Base-by-base conservation (phyloP, 2,888 invertebrate genomes). In the Ectropis crepuscularia region DNA sequence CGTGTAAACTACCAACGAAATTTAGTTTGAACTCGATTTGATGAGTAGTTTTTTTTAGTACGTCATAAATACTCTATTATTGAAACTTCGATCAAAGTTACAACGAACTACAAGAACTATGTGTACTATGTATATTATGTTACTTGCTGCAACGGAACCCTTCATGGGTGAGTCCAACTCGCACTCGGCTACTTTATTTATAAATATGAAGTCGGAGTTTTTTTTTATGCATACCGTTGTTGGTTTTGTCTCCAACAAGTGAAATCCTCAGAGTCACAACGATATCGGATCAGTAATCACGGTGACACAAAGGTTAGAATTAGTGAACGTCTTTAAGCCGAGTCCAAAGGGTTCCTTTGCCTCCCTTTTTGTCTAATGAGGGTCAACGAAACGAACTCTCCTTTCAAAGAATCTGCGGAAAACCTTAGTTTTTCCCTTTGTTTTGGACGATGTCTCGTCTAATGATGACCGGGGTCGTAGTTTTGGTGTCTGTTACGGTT, bases 301-400 rank as follows among this genome's bases (percentile, higher is more conserved):
- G 38, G 57, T 51, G 70, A 74, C 63, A 73, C 67, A 77, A 75
- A 78, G 75, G 71, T 70, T 69, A 68, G 71, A 75, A 80, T 77
- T 77, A 83, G 79, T 77, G 77, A 73, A 72, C 77, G 78, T 79
- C 77, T 80, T 76, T 74, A 76, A 76, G 75, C 74, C 68, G 61
- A 70, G 69, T 71, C 71, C 73, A 77, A 79, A 79, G 78, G 80
- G 76, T 77, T 76, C 73, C 77, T 81, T 84, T 82, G 78, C 78
- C 59, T 67, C 67, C 70, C 50, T 59, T 64, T 59, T 49, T 57
- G 60, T 53, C 64, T 84, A 84, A 86, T 81, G 82, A 86, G 83
- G 85, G 83, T 83, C 80, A 84, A 81, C 72, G 60, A 65, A 57
- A 61, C 53, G 68, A 69, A 75, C 73, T 78, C 76, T 75, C 74